These are phyloP conservation scores for Lanius ludovicianus DNA, from an alignment of 2,113 vertebrate genomes.

Conservation along the genomic window DNA sequence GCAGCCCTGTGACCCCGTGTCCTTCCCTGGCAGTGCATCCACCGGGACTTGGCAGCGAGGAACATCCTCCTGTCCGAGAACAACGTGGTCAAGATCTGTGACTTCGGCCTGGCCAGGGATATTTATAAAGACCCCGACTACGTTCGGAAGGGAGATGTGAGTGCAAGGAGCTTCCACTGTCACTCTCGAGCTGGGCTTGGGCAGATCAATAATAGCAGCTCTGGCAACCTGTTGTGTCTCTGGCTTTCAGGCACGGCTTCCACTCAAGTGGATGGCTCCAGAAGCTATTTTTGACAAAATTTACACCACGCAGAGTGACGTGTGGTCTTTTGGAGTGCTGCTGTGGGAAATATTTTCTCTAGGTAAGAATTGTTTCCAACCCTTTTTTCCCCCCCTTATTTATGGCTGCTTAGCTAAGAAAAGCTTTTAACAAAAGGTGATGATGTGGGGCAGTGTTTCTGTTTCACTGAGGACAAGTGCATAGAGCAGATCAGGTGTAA, in stretches of 20 bases:
- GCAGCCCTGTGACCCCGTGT: background rate
- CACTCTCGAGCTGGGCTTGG: accelerated
- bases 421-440: background rate
- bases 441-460: background rate
- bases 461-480: background rate
- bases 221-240: background rate
- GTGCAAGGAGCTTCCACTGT: constrained; percentile 4
- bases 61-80: constrained; percentile 94
- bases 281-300: constrained; percentile 96
- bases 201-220: background rate
- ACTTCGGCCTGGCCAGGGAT: constrained; percentile 92
- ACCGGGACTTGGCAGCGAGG: constrained; percentile 88
- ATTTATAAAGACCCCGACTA: constrained; percentile 95
- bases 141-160: constrained; percentile 93
- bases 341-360: constrained; percentile 97
- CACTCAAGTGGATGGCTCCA: constrained; percentile 96
- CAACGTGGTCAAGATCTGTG: constrained; percentile 96
- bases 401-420: background rate
- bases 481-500: background rate
- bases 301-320: constrained; percentile 93
- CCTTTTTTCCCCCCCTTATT: background rate
- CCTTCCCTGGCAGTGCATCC: constrained; percentile 83
- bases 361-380: constrained; percentile 73
- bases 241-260: constrained; percentile 84
- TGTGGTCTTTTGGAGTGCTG: constrained; percentile 94